A percentile compares a stretch with the other conserved stretches of the same genome.
phyloP scores from a whole-genome alignment of 2,888 invertebrate species.

The Rhogogaster chlorosoma region DNA sequence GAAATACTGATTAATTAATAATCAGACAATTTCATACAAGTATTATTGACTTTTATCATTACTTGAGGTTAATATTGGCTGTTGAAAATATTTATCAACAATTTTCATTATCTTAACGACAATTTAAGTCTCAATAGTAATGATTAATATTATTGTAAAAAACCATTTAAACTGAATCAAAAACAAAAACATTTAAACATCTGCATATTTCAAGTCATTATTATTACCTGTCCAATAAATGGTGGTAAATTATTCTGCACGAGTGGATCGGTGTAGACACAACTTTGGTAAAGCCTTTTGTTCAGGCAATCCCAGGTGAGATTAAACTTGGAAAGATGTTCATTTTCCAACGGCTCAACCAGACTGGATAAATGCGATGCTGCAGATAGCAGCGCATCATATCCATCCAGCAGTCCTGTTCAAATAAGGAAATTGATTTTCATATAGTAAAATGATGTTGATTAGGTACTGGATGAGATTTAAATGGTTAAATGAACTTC shows the following conservation, averaged over 20 bases:
- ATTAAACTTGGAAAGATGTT: conserved; percentile 82
- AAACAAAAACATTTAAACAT: conserved; percentile 29
- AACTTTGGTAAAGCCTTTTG: conserved; percentile 83
- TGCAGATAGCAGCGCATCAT: conserved; percentile 82
- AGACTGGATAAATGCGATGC: conserved; percentile 81
- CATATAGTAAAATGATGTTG: neutral
- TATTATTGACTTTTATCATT: neutral
- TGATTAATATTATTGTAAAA: too few relatives aligned
- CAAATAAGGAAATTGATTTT: conserved; percentile 45
- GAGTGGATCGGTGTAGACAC: conserved; percentile 78
- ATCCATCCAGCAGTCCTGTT: conserved; percentile 82
- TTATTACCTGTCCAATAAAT: conserved; percentile 79
- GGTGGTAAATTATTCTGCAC: conserved; percentile 80
- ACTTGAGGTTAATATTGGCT: neutral
- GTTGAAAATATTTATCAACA: neutral
- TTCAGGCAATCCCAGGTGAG: conserved; percentile 85
- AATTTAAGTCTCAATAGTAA: neutral
- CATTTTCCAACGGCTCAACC: conserved; percentile 81
- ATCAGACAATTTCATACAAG: neutral
- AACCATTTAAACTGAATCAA: neutral
- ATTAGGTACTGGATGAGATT: neutral
- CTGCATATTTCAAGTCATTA: conserved; percentile 60
- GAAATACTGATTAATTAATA: neutral
- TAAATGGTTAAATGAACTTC: neutral
- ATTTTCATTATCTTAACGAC: neutral